Evolutionary conservation across 2,888 invertebrate genomes (phyloP).

Genomic region (Eristalis arbustorum): DNA sequence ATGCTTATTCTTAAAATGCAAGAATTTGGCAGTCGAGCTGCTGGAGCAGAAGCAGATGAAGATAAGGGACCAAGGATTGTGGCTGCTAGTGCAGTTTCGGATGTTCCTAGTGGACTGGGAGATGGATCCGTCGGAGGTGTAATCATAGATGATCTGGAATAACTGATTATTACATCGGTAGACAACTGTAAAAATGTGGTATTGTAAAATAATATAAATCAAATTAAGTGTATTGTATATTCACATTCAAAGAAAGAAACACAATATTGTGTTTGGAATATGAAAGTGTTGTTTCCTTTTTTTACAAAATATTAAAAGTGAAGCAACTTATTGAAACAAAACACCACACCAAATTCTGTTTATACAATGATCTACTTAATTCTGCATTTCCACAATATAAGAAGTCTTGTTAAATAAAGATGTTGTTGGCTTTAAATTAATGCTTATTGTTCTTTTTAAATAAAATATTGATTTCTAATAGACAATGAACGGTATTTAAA

Average conservation of each 20-base stretch:
- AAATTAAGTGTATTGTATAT: constrained; percentile 35
- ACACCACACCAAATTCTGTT: neutral
- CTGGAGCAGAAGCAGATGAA: constrained; percentile 74
- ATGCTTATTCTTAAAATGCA: constrained; percentile 88
- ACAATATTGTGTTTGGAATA: constrained; percentile 29
- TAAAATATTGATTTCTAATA: too few species aligned
- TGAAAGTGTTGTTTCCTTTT: constrained; percentile 43
- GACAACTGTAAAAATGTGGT: constrained; percentile 33
- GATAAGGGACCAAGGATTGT: constrained; percentile 73
- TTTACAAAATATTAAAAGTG: neutral
- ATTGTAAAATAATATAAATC: constrained; percentile 56
- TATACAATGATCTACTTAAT: neutral
- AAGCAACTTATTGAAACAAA: neutral
- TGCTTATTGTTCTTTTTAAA: too few species aligned
- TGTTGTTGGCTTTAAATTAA: neutral
- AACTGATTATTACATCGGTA: constrained; percentile 50
- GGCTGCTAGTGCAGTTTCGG: constrained; percentile 72
- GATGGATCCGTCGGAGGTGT: constrained; percentile 73
- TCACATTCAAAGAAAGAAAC: constrained; percentile 28
- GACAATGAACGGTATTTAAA: too few species aligned
- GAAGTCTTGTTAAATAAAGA: neutral
- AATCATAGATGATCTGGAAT: constrained; percentile 78
- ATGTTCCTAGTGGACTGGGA: constrained; percentile 74
- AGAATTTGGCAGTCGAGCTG: constrained; percentile 78
- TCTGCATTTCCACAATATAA: neutral